Evolutionary conservation across 2,888 invertebrate species (phyloP).

Genomic region (Sinhomidia bicolor): DNA sequence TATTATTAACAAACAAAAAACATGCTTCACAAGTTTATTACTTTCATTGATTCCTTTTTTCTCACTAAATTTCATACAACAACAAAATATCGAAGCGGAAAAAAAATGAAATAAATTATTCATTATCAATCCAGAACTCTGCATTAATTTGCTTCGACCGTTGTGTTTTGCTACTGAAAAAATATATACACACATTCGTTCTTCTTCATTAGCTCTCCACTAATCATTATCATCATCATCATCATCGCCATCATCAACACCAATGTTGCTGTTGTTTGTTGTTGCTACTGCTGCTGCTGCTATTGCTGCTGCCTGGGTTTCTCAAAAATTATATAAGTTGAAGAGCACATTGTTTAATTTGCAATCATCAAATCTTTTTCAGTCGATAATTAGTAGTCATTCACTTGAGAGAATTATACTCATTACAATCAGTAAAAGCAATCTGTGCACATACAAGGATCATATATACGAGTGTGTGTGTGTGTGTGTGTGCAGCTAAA

Average conservation of each 20-base stretch:
- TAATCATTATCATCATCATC: background rate
- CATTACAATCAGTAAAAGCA: conserved; percentile 36
- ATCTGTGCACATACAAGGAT: background rate
- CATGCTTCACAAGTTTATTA: background rate
- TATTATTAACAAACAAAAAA: too few relatives aligned
- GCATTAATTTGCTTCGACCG: background rate
- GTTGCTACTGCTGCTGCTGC: too few relatives aligned
- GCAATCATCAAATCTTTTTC: conserved; percentile 35
- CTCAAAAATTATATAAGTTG: background rate
- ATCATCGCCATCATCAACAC: background rate
- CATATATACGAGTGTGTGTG: background rate
- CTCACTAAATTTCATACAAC: background rate
- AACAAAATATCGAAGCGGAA: background rate
- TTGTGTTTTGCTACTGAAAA: background rate
- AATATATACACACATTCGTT: background rate
- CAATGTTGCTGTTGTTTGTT: too few relatives aligned
- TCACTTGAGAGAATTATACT: conserved; percentile 6
- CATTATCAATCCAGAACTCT: conserved; percentile 18
- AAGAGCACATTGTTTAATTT: conserved; percentile 29
- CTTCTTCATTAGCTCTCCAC: conserved; percentile 10
- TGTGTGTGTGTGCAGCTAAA: background rate
- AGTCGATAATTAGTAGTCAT: conserved; percentile 23
- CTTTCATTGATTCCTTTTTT: background rate
- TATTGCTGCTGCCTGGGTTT: too few relatives aligned
- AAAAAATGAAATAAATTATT: conserved; percentile 26